Evolutionary conservation across 2,797 vertebrate genomes (phyloP).

Genomic region (Tokudaia muenninki): DNA sequence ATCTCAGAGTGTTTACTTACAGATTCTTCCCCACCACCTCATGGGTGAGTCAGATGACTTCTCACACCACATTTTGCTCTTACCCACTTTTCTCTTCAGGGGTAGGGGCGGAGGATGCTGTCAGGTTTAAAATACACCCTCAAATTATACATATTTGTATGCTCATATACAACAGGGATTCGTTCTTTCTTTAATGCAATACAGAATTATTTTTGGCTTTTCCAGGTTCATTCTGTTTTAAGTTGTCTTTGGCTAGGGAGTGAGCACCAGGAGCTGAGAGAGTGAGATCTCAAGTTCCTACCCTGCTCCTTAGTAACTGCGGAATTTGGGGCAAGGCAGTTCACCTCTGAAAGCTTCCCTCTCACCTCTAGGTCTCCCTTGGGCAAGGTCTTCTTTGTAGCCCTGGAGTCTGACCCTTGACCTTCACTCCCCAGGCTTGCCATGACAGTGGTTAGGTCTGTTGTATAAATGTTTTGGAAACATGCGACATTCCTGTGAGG

Average conservation of each 20-base stretch:
- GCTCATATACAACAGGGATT: neutral
- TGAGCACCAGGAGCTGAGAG: neutral
- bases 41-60: constrained; percentile 76
- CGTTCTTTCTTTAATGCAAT: constrained; percentile 48
- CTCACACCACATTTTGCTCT: constrained; percentile 78
- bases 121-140: constrained; percentile 70
- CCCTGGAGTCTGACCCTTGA: neutral
- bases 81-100: constrained; percentile 62
- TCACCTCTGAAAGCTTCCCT: neutral
- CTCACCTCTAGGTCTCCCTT: neutral
- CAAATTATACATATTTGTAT: constrained; percentile 60
- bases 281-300: neutral
- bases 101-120: constrained; percentile 51
- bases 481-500: neutral
- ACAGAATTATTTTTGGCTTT: constrained; percentile 50
- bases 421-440: neutral
- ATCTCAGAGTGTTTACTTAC: constrained; percentile 77
- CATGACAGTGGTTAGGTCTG: neutral
- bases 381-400: neutral
- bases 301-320: neutral
- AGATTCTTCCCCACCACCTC: constrained; percentile 62
- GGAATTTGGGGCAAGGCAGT: constrained; percentile 17
- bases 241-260: neutral
- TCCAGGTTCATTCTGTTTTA: constrained; percentile 58
- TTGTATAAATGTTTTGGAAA: constrained; percentile 27